Percentiles rank a stretch among this genome's conserved stretches.
Conservation (phyloP, 1,140 invertebrate genomes). For the Gonatopus flavifemur region DNA sequence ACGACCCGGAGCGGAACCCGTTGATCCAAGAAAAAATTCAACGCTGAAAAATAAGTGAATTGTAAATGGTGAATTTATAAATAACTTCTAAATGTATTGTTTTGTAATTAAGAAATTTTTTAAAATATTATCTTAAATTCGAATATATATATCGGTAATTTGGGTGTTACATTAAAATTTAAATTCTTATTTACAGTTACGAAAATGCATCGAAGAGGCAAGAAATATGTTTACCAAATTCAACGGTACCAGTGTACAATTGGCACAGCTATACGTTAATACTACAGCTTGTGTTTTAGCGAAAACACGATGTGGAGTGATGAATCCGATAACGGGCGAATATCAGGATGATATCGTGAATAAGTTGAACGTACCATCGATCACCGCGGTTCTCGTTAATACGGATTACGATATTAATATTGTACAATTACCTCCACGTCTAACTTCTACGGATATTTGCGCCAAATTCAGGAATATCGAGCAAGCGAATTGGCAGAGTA, state of each 20-base stretch:
- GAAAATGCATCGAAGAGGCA: conserved; percentile 36
- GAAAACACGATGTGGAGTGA: conserved; percentile 39
- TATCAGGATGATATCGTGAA: conserved; percentile 27
- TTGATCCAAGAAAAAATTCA: conserved; percentile 31
- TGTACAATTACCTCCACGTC: conserved; percentile 39
- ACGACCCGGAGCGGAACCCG: conserved; percentile 25
- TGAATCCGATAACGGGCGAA: conserved; percentile 45
- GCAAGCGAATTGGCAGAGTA: conserved; percentile 40
- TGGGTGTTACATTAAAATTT: too few relatives aligned
- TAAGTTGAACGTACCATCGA: conserved; percentile 30
- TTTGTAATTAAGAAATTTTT: too few relatives aligned
- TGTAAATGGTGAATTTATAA: too few relatives aligned
- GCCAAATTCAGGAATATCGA: conserved; percentile 41
- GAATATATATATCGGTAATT: too few relatives aligned
- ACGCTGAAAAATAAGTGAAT: too few relatives aligned
- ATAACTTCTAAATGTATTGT: too few relatives aligned
- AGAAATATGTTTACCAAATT: conserved; percentile 26
- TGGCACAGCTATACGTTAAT: conserved; percentile 43
- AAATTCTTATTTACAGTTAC: conserved; percentile 26
- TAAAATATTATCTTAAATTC: too few relatives aligned
- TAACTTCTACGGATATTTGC: conserved; percentile 34
- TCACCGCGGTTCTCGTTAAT: conserved; percentile 45
- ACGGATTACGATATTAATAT: conserved; percentile 47
- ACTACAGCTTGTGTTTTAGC: conserved; percentile 45
- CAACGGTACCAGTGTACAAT: conserved; percentile 21